These are phyloP conservation scores for Aphrophora alni DNA, from an alignment of 2,888 invertebrate genomes.

Conservation along the genomic window DNA sequence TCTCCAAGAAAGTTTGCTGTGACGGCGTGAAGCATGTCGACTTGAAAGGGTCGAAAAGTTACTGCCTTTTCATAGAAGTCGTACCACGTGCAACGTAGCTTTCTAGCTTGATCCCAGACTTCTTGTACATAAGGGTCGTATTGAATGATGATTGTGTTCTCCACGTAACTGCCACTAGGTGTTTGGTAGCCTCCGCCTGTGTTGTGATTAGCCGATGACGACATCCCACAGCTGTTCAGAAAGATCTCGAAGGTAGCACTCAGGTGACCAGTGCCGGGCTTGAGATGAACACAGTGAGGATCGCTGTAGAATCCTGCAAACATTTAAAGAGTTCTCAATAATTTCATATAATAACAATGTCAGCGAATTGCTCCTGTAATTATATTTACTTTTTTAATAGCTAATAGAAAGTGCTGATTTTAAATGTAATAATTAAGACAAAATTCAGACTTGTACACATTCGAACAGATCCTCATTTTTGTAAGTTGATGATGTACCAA, in stretches of 20 bases:
- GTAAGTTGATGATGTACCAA: too few species aligned
- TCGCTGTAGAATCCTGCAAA: conserved; percentile 80
- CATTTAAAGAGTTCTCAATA: conserved; percentile 15
- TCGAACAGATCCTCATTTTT: too few species aligned
- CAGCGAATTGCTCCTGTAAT: too few species aligned
- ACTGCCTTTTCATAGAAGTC: conserved; percentile 95
- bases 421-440: too few species aligned
- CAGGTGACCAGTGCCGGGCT: conserved; percentile 84
- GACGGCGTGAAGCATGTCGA: conserved; percentile 95
- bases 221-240: conserved; percentile 90
- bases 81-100: conserved; percentile 92
- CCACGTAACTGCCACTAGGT: conserved; percentile 91
- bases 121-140: conserved; percentile 92
- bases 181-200: conserved; percentile 88
- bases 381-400: too few species aligned
- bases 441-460: too few species aligned
- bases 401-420: too few species aligned
- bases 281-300: conserved; percentile 88
- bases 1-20: conserved; percentile 94
- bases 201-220: conserved; percentile 88
- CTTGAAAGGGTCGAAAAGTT: conserved; percentile 92
- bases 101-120: conserved; percentile 94
- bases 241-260: conserved; percentile 91
- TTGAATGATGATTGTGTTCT: conserved; percentile 92
- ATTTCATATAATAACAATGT: background rate